phyloP scores from a whole-genome alignment of 2,797 vertebrate genomes.

The Pipistrellus pygmaeus region DNA sequence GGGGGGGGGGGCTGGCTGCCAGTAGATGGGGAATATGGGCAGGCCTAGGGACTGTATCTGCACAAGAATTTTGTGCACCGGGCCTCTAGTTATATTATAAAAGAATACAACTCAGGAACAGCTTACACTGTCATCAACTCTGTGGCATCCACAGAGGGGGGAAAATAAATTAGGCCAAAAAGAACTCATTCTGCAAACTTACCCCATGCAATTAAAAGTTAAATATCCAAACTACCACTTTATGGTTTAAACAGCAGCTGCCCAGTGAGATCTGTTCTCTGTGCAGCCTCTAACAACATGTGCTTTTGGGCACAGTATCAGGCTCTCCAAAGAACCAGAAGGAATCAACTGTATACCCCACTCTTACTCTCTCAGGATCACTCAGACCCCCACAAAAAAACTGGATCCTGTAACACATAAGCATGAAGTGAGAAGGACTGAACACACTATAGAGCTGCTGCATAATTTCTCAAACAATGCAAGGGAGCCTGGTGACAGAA shows the following conservation, averaged over 20 bases:
- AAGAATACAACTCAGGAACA: background rate
- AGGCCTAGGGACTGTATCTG: no score
- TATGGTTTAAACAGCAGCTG: background rate
- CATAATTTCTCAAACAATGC: conserved; percentile 43
- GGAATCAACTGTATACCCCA: background rate
- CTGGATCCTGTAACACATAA: background rate
- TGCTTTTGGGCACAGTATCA: background rate
- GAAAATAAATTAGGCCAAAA: background rate
- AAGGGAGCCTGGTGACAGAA: background rate
- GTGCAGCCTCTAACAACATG: background rate
- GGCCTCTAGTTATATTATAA: background rate
- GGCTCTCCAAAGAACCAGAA: background rate
- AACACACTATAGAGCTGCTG: background rate
- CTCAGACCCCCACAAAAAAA: background rate
- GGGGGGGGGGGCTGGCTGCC: no score
- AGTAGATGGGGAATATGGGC: no score
- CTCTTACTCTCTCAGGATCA: background rate
- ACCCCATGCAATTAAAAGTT: background rate
- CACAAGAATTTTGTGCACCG: no score
- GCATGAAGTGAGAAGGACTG: background rate
- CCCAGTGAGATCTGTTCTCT: background rate
- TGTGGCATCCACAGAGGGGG: background rate
- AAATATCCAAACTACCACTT: background rate
- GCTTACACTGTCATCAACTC: background rate
- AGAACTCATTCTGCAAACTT: background rate